Evolutionary conservation across 2,888 invertebrate genomes (phyloP), one percentile per base, ranked within the genome.

Genomic region (Yponomeuta plumbellus): DNA sequence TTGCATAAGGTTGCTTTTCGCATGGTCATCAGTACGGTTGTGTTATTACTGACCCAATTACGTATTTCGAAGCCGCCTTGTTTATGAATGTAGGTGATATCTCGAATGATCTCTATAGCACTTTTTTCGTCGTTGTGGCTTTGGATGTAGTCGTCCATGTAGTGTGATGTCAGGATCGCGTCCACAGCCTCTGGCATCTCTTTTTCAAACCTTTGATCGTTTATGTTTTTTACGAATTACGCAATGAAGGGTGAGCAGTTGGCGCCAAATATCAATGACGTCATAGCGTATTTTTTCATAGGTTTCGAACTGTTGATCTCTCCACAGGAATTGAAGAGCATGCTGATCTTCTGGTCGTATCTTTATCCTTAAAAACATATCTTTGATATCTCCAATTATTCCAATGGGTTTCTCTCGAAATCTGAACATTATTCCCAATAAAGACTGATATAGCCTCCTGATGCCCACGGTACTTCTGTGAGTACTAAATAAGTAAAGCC

Each of bases 311-410:
- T 20, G 64, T 17, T 11, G 3, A 20, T 56, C 26, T 52, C 58
- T 57, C 73, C 76, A 81, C 4, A 79, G 64, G 68, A 79, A 76
- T 1, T 78, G 67, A 65, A 78, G 74, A 0, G 76, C 73, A 64
- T 74, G 66, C 70, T 76, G 74, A 65, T 80, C 77, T 61, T 73
- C 70, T 1, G 67, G 67, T 5, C 69, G 70, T 22, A 80, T 75
- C 23, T 71, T 67, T 0, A 76, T 68, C 58, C 78, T 70, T 8
- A 75, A 71, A 61, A 78, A 77, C 71, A 69, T 71, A 21, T 73
- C 71, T 22, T 69, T 68, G 4, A 71, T 71, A 22, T 71, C 71
- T 3, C 66, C 71, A 8, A 68, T 67, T 11, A 71, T 67, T 1
- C 67, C 69, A 17, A 65, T 63, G 10, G n/a, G 34, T 13, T 58